These are phyloP conservation scores for Egretta garzetta DNA, from an alignment of 2,113 vertebrate genomes.

Conservation along the genomic window DNA sequence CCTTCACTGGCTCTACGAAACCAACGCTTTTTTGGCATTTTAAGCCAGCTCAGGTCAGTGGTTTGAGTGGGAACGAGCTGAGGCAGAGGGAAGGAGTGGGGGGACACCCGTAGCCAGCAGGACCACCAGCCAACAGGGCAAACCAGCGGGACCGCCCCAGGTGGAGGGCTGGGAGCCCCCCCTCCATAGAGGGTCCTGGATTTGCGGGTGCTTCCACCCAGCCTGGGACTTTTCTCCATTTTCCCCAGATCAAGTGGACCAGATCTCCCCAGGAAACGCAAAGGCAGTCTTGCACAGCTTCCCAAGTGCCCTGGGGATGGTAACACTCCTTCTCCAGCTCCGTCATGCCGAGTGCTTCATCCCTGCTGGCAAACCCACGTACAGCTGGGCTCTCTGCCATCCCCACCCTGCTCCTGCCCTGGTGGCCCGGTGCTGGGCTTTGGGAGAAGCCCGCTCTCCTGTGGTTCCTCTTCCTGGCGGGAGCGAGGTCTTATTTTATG, in stretches of 20 bases:
- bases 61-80: neutral
- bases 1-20: neutral
- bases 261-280: neutral
- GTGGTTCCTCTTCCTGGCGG: neutral
- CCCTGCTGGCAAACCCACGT: neutral
- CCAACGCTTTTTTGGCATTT: neutral
- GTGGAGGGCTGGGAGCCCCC: neutral
- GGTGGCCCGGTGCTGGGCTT: neutral
- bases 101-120: neutral
- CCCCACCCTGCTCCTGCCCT: neutral
- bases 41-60: neutral
- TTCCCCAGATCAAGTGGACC: neutral
- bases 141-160: neutral
- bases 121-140: neutral
- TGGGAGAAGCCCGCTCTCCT: neutral
- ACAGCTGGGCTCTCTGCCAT: no score
- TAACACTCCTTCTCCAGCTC: neutral
- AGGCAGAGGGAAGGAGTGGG: neutral
- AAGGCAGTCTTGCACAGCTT: neutral
- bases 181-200: no score
- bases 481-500: neutral
- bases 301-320: neutral
- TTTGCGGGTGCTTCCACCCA: fast-evolving
- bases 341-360: neutral
- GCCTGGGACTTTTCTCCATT: neutral